These are phyloP conservation scores for Bombyx mandarina DNA, from an alignment of 1,140 invertebrate species.

Conservation along the genomic window DNA sequence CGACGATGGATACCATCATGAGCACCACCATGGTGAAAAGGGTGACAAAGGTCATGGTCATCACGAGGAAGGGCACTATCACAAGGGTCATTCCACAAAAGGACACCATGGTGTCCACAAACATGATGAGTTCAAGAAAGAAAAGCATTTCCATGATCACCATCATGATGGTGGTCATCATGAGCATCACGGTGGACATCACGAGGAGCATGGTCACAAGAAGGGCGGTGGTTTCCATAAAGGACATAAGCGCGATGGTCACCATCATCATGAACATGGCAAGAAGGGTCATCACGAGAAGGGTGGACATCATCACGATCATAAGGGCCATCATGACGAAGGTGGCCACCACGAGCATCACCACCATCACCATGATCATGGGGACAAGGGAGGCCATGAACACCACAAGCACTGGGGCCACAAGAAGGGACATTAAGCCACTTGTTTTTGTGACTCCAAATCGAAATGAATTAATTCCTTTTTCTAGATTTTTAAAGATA, in stretches of 20 bases:
- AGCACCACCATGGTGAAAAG: slow-evolving; percentile 78
- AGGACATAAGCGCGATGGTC: slow-evolving; percentile 75
- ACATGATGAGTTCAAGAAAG: slow-evolving; percentile 76
- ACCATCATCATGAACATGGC: slow-evolving; percentile 77
- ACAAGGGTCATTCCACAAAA: slow-evolving; percentile 83
- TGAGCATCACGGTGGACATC: slow-evolving; percentile 75
- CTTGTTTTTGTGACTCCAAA: slow-evolving; percentile 17
- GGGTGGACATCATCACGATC: slow-evolving; percentile 70
- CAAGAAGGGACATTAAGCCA: slow-evolving; percentile 70
- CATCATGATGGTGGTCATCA: slow-evolving; percentile 80
- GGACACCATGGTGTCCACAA: slow-evolving; percentile 84
- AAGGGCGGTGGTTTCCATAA: slow-evolving; percentile 79
- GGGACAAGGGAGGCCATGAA: slow-evolving; percentile 75
- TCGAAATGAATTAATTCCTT: slow-evolving; percentile 26
- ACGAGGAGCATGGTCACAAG: slow-evolving; percentile 77
- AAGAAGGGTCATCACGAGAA: slow-evolving; percentile 81
- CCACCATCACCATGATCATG: slow-evolving; percentile 75
- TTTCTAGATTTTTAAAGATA: slow-evolving; percentile 38
- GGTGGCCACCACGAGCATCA: slow-evolving; percentile 72
- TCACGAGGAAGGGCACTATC: slow-evolving; percentile 74
- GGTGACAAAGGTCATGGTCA: slow-evolving; percentile 75
- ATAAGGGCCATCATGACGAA: slow-evolving; percentile 66
- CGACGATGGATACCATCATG: slow-evolving; percentile 80
- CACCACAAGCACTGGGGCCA: slow-evolving; percentile 68
- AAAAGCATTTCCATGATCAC: slow-evolving; percentile 79